A percentile compares a stretch with the other conserved stretches of the same genome.
Evolutionary conservation across 1,140 invertebrate genomes (phyloP).

Genomic region (honey bee (Apis mellifera)): Amel_HAv3.1 CM009934.2:6659501-6660000

Average conservation of each 20-base stretch:
- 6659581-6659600: no score
- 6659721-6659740: not conserved
- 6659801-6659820: conserved; percentile 66
- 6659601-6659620: no score
- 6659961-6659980: conserved; percentile 59
- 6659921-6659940: conserved; percentile 17
- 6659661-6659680: no score
- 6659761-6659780: conserved; percentile 49
- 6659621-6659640: no score
- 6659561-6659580: no score
- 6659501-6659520: no score
- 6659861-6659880: conserved; percentile 62
- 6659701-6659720: no score
- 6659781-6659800: conserved; percentile 66
- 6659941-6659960: conserved; percentile 63
- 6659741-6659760: conserved; percentile 29
- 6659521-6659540: no score
- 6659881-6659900: conserved; percentile 16
- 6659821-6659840: conserved; percentile 68
- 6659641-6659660: no score
- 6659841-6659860: conserved; percentile 70
- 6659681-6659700: no score
- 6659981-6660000: conserved; percentile 51
- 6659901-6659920: not conserved
- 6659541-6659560: no score